Evolutionary conservation across 2,888 invertebrate genomes (phyloP), one percentile per base, ranked within the genome.

Genomic region (Lepidonotus clava): DNA sequence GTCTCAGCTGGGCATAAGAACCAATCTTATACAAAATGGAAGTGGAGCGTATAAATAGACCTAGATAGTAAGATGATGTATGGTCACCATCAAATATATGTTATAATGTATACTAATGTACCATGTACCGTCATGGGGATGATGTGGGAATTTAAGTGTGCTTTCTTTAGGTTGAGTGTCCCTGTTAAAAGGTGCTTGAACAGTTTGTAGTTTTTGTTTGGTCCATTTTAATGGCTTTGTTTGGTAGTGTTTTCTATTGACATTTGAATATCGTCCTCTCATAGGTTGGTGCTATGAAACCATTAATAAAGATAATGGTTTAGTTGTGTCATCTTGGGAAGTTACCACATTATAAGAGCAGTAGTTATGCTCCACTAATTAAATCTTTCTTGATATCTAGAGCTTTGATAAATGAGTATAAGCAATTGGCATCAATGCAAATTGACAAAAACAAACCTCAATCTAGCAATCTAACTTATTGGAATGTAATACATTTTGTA

Each of bases 151-250:
- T 38, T 71, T 21, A 34, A 71, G 36, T 71, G 71, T 24, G 61
- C 61, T 71, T 8, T 71, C 36, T 71, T 34, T 71, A 71, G 71
- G 14, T 38, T 71, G 21, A 71, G 71, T 71, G 71, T 71, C 71
- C 34, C 38, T 71, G 36, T 38, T 21, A 36, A 38, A 71, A 71
- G 71, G 71, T 71, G 71, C 71, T 71, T 71, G 8, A 38, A 71
- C 11, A 71, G 38, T 34, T 34, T 34, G 71, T 71, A 66, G 8
- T 71, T 34, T 71, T 71, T 61, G 24, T 18, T 34, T 21, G 24
- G 21, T 71, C n/a, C n/a, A 4, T 2, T 71, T 71, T 71, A 2
- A 24, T 66, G 24, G 66, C 11, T 1, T 66, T 61, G 24, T 61
- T 28, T 61, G 1, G 28, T 61, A 11, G 14, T 34, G 21, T 71